Conservation (phyloP, 2,888 invertebrate genomes). For the Ochropacha duplaris region DNA sequence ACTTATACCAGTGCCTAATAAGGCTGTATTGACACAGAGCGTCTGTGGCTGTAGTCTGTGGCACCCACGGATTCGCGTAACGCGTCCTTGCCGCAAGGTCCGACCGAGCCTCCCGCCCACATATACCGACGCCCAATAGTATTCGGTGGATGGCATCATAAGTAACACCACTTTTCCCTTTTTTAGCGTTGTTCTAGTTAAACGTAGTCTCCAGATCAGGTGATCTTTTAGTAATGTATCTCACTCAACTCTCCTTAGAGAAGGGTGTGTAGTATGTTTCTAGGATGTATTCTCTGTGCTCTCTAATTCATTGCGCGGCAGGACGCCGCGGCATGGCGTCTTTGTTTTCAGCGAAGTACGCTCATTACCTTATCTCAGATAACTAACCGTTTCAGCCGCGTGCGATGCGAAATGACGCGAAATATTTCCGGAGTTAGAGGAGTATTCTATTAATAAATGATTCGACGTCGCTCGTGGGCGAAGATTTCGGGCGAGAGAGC, state of each 20-base stretch:
- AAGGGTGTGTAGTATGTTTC: neutral
- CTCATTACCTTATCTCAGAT: slow-evolving; percentile 61
- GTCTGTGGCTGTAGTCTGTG: slow-evolving; percentile 37
- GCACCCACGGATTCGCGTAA: slow-evolving; percentile 57
- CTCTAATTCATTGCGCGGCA: neutral
- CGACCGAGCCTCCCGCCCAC: slow-evolving; percentile 69
- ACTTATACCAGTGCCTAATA: slow-evolving; percentile 50
- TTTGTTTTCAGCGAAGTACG: slow-evolving; percentile 40
- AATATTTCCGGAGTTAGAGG: slow-evolving; percentile 83
- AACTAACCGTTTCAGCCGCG: slow-evolving; percentile 56
- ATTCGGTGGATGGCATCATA: slow-evolving; percentile 17
- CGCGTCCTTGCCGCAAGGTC: slow-evolving; percentile 78
- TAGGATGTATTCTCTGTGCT: neutral
- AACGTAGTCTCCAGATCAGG: neutral
- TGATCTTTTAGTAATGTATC: neutral
- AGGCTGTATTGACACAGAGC: slow-evolving; percentile 52
- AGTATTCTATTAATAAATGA: slow-evolving; percentile 82
- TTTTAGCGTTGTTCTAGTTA: neutral
- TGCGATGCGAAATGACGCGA: slow-evolving; percentile 81
- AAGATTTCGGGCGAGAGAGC: slow-evolving; percentile 70
- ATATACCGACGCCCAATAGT: slow-evolving; percentile 27
- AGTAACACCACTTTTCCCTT: slow-evolving; percentile 9
- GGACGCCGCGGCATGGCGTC: slow-evolving; percentile 10
- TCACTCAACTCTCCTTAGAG: neutral
- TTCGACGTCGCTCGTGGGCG: slow-evolving; percentile 79